A percentile compares a stretch with the other conserved stretches of the same genome.
phyloP scores from a whole-genome alignment of 2,113 vertebrate species.

The Caloenas nicobarica region DNA sequence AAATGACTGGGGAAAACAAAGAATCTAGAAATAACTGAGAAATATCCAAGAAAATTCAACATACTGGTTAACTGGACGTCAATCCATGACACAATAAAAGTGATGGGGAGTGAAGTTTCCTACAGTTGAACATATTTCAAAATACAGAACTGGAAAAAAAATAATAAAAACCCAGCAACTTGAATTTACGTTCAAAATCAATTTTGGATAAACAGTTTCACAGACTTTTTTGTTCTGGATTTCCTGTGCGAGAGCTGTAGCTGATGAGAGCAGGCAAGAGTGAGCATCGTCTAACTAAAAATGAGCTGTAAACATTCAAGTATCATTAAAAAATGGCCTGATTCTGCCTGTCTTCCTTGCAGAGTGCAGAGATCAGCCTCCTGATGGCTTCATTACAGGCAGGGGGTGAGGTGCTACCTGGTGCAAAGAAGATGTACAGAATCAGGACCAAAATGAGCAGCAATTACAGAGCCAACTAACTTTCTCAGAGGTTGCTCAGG shows the following conservation, averaged over 20 bases:
- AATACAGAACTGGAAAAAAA: background rate
- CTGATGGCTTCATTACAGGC: background rate
- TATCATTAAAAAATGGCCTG: background rate
- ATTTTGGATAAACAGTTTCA: conserved; percentile 12
- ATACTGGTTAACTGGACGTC: background rate
- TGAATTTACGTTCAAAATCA: conserved; percentile 7
- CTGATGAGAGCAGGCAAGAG: conserved; percentile 23
- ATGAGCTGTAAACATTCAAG: conserved; percentile 60
- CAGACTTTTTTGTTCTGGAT: background rate
- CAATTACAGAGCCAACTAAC: conserved; percentile 5
- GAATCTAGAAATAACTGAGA: background rate
- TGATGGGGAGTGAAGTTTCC: background rate
- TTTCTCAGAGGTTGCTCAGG: background rate
- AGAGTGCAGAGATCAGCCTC: background rate
- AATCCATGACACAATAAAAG: background rate
- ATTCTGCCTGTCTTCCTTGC: background rate
- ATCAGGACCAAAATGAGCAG: conserved; percentile 33
- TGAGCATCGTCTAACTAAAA: conserved; percentile 6
- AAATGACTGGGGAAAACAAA: background rate
- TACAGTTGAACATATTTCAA: background rate
- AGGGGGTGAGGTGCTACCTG: background rate
- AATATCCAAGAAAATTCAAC: background rate
- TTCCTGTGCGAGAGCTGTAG: background rate
- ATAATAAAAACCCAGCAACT: background rate
- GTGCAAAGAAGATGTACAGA: conserved; percentile 7